phyloP scores from a whole-genome alignment of 2,888 invertebrate species.

The Hermaeophaga mercurialis region DNA sequence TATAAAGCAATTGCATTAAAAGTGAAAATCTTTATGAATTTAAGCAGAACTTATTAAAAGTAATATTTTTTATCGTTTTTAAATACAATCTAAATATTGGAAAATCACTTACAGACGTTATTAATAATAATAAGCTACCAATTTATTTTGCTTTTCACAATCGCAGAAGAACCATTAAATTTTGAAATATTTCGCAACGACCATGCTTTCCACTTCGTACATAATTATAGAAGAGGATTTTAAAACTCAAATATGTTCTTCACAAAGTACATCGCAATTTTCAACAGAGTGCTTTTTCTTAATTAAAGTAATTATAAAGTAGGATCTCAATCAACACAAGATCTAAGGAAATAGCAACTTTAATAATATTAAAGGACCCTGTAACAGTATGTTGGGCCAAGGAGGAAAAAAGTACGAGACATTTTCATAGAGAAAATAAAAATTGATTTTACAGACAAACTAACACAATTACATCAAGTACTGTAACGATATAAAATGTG shows the following conservation, averaged over 20 bases:
- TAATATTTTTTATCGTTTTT: too few species aligned
- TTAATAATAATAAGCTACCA: too few species aligned
- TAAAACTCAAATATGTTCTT: conserved; percentile 44
- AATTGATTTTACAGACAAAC: too few species aligned
- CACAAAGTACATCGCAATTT: conserved; percentile 44
- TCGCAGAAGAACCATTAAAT: conserved; percentile 5
- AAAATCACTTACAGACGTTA: too few species aligned
- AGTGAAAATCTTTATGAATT: too few species aligned
- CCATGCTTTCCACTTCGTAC: conserved; percentile 12
- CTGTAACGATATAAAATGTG: too few species aligned
- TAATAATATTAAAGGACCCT: conserved; percentile 28
- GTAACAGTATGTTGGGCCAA: conserved; percentile 13
- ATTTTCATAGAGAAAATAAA: not conserved
- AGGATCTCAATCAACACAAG: conserved; percentile 46
- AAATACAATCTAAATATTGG: too few species aligned
- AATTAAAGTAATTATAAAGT: conserved; percentile 52
- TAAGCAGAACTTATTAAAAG: too few species aligned
- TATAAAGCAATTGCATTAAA: too few species aligned
- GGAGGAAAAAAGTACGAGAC: conserved; percentile 1
- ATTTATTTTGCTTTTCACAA: conserved; percentile 2
- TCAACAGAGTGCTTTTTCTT: conserved; percentile 48
- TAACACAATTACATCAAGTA: too few species aligned
- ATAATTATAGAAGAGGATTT: conserved; percentile 32
- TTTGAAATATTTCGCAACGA: conserved; percentile 14
- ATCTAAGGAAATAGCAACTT: conserved; percentile 24